Evolutionary conservation across 1,140 invertebrate species (phyloP), one percentile per base, ranked within the genome.

Genomic region (Listronotus bonariensis): DNA sequence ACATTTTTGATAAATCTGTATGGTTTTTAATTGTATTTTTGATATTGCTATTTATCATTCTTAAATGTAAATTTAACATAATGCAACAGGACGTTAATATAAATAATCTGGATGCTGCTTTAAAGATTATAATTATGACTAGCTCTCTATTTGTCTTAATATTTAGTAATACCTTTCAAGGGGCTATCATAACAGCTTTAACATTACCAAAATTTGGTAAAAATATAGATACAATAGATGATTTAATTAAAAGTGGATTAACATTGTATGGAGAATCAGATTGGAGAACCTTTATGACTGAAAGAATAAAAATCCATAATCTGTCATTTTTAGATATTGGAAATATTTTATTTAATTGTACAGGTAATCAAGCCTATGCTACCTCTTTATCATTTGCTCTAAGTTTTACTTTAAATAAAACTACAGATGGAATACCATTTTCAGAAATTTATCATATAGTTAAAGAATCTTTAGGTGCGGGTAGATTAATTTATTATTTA

Each of bases 381-480:
- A 2, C 18, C 1, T 38, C 61, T 1, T 32, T 48, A n/a, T 26
- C 38, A 15, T 63, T 51, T 51, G 45, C 10, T 3, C 8, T 55
- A 31, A 18, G 0, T 15, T 34, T 42, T 6, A 20, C 55, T 14
- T 9, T 26, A 38, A 49, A 48, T 49, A 17, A 48, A 38, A 55
- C 52, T 8, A 8, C 1, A 10, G 20, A 14, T 20, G 61, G 52
- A 1, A 17, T n/a, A 6, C 34, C n/a, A n/a, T 63, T 26, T 18
- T 46, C 52, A 8, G 20, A 41, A 10, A 48, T 38, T 32, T 63
- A 63, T 31, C 53, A 55, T 48, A 18, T 48, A 12, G 15, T 55
- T 9, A 63, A 46, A 15, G 61, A 63, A 41, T 52, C 61, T 26
- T n/a, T 63, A 40, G 61, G 52, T 2, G 38, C 26, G 14, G 61